Percentiles rank a stretch among this genome's conserved stretches.
Conservation (phyloP, 35 echinoderm and acorn worm genomes). For the Eucidaris tribuloides region DNA sequence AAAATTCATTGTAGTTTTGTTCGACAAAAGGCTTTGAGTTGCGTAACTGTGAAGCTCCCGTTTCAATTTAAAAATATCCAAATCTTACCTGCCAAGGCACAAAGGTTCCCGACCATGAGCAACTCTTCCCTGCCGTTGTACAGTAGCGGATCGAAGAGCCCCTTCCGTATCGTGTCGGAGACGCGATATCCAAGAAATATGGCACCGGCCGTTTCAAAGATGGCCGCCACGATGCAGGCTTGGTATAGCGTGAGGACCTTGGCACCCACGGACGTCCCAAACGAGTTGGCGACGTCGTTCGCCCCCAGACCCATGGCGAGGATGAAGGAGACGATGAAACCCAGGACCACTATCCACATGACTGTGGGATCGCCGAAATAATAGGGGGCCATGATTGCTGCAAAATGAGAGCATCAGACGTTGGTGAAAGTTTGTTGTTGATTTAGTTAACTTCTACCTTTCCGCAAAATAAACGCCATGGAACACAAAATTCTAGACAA, state of each 20-base stretch:
- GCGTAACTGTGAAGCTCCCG: no score
- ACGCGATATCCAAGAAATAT: conserved; percentile 55
- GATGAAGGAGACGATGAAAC: conserved; percentile 63
- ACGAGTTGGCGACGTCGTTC: conserved; percentile 74
- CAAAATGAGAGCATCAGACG: no score
- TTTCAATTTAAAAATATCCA: no score
- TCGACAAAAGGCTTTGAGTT: no score
- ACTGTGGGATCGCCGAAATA: conserved; percentile 17
- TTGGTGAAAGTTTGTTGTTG: no score
- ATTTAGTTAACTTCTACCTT: no score
- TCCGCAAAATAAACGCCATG: no score
- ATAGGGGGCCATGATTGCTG: not conserved
- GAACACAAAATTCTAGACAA: no score
- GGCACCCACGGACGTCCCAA: conserved; percentile 66
- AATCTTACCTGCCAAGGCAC: conserved; percentile 55
- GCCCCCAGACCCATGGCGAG: conserved; percentile 62
- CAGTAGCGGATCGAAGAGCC: conserved; percentile 35
- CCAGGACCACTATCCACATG: conserved; percentile 53
- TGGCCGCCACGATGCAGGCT: conserved; percentile 44
- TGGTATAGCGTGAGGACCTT: conserved; percentile 52
- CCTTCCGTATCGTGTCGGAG: conserved; percentile 68
- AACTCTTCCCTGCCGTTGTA: conserved; percentile 51
- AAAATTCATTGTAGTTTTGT: no score
- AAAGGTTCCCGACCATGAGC: conserved; percentile 63
- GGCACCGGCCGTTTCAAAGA: conserved; percentile 65